Conservation (phyloP, 1,140 invertebrate genomes). For the Nilaparvata lugens region DNA sequence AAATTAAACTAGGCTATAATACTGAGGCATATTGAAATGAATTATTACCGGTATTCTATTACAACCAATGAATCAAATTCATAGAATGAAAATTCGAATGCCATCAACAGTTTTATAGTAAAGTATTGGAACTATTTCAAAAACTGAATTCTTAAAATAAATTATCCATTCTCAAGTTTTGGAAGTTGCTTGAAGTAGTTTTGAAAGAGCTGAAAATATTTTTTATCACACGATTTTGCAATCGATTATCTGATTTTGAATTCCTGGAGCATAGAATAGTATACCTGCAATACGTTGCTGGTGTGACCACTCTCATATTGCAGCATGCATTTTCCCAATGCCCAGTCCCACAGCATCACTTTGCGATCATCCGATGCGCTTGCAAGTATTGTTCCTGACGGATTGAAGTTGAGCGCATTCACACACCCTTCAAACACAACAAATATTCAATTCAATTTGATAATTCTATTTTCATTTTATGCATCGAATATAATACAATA, state of each 20-base stretch:
- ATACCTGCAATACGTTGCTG: conserved; percentile 84
- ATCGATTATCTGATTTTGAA: too few species aligned
- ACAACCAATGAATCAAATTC: too few species aligned
- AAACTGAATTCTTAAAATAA: too few species aligned
- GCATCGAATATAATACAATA: too few species aligned
- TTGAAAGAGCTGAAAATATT: background rate
- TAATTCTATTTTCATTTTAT: background rate
- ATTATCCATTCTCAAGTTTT: too few species aligned
- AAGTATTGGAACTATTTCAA: too few species aligned
- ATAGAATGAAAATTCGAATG: too few species aligned
- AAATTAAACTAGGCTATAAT: too few species aligned
- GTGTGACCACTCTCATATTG: conserved; percentile 68
- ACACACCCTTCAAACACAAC: conserved; percentile 58
- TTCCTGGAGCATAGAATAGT: too few species aligned
- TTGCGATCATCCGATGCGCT: conserved; percentile 86
- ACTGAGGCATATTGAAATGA: too few species aligned
- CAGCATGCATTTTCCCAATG: conserved; percentile 50
- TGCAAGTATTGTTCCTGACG: conserved; percentile 60
- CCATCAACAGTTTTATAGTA: too few species aligned
- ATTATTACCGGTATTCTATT: too few species aligned
- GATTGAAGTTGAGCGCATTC: conserved; percentile 86
- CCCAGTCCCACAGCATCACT: conserved; percentile 87
- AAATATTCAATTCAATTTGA: background rate
- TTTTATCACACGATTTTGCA: background rate
- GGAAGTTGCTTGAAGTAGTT: conserved; percentile 8